Evolutionary conservation across 2,888 invertebrate genomes (phyloP), one percentile per base, ranked within the genome.

Genomic region (Ennomos fuscantarius): DNA sequence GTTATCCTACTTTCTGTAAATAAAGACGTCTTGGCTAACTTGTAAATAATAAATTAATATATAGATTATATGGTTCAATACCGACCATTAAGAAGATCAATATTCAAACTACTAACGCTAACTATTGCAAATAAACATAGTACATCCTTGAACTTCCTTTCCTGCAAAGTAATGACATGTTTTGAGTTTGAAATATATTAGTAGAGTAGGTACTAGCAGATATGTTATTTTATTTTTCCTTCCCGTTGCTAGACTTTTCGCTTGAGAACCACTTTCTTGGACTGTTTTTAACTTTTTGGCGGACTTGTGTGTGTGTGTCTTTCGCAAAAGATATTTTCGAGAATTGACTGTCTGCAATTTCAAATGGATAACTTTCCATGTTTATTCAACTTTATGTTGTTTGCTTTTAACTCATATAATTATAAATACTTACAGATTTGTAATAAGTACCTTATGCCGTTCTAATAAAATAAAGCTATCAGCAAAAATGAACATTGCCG

Each of bases 271-370:
- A 24, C 40, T 45, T 15, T 13, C 51, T 9, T 40, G 32, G 34
- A 24, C 34, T 24, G 40, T n/a, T 40, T 32, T 44, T 45, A 53
- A 40, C 45, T 45, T 53, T 53, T 45, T 33, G 24, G 39, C 51
- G 32, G 31, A 44, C 37, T 51, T 51, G 15, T 51, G 15, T 44
- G 31, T 51, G 15, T 51, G 15, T 44, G 31, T 51, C 13, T 51
- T 43, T 51, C 9, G 44, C 32, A 31, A 44, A 51, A 37, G 36
- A 33, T 37, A 40, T 24, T 6, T 49, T 34, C 9, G 41, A 42
- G 34, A 41, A 48, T 15, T 8, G 24, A 35, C 34, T 35, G 34
- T n/a, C n/a, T 34, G 34, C 36, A n/a, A 31, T 50, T 49, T 40
- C n/a, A 34, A 41, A 34, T 15, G 13, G 34, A 35, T 36, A 24